A percentile compares a stretch with the other conserved stretches of the same genome.
Conservation (phyloP, 2,888 invertebrate genomes). For the Synergus japonicus region DNA sequence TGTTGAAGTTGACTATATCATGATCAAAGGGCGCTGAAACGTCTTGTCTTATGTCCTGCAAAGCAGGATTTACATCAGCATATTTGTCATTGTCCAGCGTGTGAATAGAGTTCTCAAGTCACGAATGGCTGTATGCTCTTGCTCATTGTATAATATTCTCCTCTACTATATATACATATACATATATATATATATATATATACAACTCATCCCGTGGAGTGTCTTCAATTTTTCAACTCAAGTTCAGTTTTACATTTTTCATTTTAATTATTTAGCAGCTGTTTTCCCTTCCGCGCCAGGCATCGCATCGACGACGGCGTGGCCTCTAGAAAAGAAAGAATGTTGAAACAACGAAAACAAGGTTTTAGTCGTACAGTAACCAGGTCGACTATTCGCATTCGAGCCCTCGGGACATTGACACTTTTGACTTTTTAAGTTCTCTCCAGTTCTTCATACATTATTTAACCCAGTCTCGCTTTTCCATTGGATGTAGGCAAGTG, state of each 20-base stretch:
- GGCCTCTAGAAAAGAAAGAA: background rate
- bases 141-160: conserved; percentile 47
- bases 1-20: conserved; percentile 51
- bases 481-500: background rate
- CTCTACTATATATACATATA: background rate
- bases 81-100: conserved; percentile 60
- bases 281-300: conserved; percentile 43
- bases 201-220: conserved; percentile 48
- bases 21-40: conserved; percentile 54
- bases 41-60: conserved; percentile 52
- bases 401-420: conserved; percentile 16
- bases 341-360: background rate
- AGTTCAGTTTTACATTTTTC: conserved; percentile 58
- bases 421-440: conserved; percentile 1
- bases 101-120: conserved; percentile 48
- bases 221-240: conserved; percentile 54
- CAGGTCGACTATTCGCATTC: conserved; percentile 6
- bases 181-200: background rate
- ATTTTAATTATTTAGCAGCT: conserved; percentile 53
- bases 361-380: background rate
- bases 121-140: conserved; percentile 52
- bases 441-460: conserved; percentile 10
- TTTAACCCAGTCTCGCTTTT: background rate
- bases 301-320: background rate
- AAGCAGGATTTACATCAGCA: conserved; percentile 58